Percentiles rank a stretch among this genome's conserved stretches.
These are phyloP conservation scores for Brienomyrus longianalis DNA, from an alignment of 2,113 vertebrate genomes.

Conservation along the genomic window DNA sequence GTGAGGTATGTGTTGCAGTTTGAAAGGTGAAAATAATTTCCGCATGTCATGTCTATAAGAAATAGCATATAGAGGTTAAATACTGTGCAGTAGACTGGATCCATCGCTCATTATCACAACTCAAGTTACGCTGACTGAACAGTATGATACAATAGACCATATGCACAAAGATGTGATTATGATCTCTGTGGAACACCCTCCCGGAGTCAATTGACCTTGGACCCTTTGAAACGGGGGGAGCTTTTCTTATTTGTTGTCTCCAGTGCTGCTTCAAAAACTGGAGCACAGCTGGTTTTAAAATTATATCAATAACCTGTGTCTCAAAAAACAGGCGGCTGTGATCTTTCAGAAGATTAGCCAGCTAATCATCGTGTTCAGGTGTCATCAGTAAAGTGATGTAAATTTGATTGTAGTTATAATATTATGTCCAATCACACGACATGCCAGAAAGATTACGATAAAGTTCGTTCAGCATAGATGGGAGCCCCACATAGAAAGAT, in stretches of 20 bases:
- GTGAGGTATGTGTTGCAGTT: not conserved
- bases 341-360: not conserved
- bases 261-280: not conserved
- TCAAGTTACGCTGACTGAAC: not conserved
- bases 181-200: not conserved
- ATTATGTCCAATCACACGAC: not conserved
- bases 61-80: not conserved
- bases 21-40: not conserved
- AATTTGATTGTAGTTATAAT: not conserved
- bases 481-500: not conserved
- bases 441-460: not conserved
- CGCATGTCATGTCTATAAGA: not conserved
- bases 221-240: not conserved
- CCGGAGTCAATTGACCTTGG: not conserved
- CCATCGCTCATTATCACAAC: not conserved
- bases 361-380: not conserved
- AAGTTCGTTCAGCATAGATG: not conserved
- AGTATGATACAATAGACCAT: not conserved
- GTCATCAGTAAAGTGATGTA: not conserved
- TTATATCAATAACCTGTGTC: not conserved
- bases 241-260: not conserved
- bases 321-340: not conserved
- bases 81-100: not conserved
- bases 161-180: not conserved
- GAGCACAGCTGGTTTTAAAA: not conserved